Evolutionary conservation across 1,140 invertebrate genomes (phyloP).

Genomic region (Latrodectus geometricus): DNA sequence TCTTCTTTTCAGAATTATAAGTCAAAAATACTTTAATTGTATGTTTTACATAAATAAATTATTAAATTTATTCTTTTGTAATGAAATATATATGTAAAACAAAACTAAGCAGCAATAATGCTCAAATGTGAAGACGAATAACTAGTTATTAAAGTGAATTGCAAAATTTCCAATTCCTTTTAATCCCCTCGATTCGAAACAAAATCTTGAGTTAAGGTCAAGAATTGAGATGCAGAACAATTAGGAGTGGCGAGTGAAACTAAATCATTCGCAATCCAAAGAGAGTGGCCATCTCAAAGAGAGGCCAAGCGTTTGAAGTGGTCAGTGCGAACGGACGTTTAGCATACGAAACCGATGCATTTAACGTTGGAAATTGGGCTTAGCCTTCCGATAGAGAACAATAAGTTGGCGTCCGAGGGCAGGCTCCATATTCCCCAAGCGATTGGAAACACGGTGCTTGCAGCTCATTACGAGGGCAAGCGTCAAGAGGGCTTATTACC

Average conservation of each 20-base stretch:
- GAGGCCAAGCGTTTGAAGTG: constrained; percentile 52
- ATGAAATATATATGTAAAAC: no score
- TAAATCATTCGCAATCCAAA: neutral
- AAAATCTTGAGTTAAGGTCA: no score
- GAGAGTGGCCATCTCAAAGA: constrained; percentile 44
- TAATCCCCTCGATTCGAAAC: no score
- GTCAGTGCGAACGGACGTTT: constrained; percentile 48
- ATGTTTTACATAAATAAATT: no score
- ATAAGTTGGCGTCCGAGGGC: constrained; percentile 49
- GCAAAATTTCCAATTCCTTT: no score
- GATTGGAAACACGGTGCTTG: constrained; percentile 31
- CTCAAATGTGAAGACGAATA: no score
- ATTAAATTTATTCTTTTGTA: no score
- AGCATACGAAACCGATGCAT: constrained; percentile 59
- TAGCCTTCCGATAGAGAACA: constrained; percentile 53
- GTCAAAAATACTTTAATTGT: no score
- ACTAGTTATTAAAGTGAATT: no score
- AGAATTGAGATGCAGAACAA: neutral
- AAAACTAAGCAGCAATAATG: no score
- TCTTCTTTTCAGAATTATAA: no score
- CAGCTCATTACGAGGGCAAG: constrained; percentile 58
- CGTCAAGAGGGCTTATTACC: constrained; percentile 59
- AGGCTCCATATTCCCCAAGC: constrained; percentile 47
- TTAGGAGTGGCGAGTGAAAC: constrained; percentile 14
- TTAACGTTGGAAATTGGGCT: constrained; percentile 50